Evolutionary conservation across 1,140 invertebrate species (phyloP).

Genomic region (Myzus persicae): DNA sequence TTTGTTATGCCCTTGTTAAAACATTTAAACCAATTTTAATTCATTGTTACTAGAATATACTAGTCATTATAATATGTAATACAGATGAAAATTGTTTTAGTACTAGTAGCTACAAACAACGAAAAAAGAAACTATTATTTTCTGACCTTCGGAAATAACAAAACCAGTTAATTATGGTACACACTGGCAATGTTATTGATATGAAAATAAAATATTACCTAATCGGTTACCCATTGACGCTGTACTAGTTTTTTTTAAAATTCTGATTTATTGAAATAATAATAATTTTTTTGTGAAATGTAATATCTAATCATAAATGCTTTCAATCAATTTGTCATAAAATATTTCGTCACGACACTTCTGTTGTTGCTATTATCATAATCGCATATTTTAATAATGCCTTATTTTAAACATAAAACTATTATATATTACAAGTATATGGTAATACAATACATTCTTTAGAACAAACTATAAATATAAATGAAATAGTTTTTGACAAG

Average conservation of each 20-base stretch:
- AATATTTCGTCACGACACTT: background rate
- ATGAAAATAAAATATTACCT: background rate
- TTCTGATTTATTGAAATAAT: background rate
- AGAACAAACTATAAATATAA: background rate
- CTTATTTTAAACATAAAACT: background rate
- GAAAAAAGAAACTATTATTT: constrained; percentile 12
- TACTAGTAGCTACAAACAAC: background rate
- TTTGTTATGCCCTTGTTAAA: background rate
- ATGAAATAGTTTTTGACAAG: background rate
- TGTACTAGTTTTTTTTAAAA: background rate
- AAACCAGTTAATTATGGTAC: background rate
- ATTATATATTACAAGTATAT: background rate
- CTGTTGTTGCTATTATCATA: background rate
- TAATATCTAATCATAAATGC: background rate
- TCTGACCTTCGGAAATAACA: constrained; percentile 7
- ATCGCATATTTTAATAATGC: no score
- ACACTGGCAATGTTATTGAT: background rate
- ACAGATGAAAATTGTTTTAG: background rate
- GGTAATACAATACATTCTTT: background rate
- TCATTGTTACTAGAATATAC: background rate
- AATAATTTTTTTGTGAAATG: background rate
- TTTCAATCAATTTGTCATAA: background rate
- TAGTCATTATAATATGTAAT: background rate
- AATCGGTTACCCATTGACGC: background rate
- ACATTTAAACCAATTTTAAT: background rate